Evolutionary conservation across 2,113 vertebrate species (phyloP).

Genomic region (Melanerpes aurifrons): DNA sequence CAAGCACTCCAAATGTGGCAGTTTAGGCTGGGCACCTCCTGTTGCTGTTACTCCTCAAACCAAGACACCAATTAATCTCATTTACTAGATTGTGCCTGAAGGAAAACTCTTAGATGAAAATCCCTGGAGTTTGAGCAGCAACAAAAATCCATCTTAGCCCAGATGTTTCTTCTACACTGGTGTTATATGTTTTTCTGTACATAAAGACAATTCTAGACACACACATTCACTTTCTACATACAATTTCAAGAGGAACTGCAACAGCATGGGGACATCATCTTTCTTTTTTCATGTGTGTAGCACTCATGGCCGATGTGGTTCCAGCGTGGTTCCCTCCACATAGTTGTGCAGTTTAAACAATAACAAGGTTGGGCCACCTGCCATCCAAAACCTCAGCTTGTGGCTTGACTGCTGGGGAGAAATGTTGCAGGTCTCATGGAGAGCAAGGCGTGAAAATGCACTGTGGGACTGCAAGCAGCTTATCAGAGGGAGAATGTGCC

Average conservation of each 20-base stretch:
- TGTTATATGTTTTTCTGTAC: neutral
- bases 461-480: neutral
- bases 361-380: slow-evolving; percentile 31
- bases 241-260: neutral
- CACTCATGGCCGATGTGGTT: neutral
- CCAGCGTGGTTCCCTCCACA: slow-evolving; percentile 2
- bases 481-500: slow-evolving; percentile 8
- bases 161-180: neutral
- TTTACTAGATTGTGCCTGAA: neutral
- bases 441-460: slow-evolving; percentile 21
- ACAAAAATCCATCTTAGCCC: neutral
- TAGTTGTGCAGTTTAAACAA: neutral
- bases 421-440: slow-evolving; percentile 30
- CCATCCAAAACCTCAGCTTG: slow-evolving; percentile 28
- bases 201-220: neutral
- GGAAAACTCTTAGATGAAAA: neutral
- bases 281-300: neutral
- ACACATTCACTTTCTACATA: neutral
- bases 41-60: too few species aligned
- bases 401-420: slow-evolving; percentile 17
- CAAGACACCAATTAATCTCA: neutral
- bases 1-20: neutral
- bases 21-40: too few species aligned
- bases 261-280: neutral
- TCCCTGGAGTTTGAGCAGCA: neutral